These are phyloP conservation scores for Eumaeus atala DNA, from an alignment of 1,140 invertebrate genomes.

Conservation along the genomic window DNA sequence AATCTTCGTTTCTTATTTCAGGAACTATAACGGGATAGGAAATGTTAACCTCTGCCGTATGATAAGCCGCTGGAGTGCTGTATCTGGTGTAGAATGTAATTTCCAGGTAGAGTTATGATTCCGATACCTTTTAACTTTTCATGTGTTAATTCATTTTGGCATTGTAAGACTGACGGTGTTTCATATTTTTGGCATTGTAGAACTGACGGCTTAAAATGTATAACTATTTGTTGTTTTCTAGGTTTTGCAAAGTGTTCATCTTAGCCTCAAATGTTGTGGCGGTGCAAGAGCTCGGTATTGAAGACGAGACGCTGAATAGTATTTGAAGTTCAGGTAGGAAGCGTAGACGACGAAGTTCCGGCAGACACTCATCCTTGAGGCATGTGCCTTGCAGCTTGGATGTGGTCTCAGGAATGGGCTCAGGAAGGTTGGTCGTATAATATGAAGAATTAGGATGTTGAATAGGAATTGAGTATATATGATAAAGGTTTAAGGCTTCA, in stretches of 20 bases:
- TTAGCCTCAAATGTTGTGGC: slow-evolving; percentile 26
- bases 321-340: slow-evolving; percentile 28
- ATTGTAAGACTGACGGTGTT: slow-evolving; percentile 22
- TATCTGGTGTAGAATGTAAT: slow-evolving; percentile 24
- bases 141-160: slow-evolving; percentile 22
- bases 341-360: slow-evolving; percentile 23
- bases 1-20: slow-evolving; percentile 15
- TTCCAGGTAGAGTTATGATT: slow-evolving; percentile 22
- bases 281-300: slow-evolving; percentile 21
- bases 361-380: slow-evolving; percentile 23
- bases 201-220: slow-evolving; percentile 21
- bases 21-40: slow-evolving; percentile 14
- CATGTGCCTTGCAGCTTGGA: slow-evolving; percentile 25
- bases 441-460: slow-evolving; percentile 28
- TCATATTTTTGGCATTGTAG: slow-evolving; percentile 23
- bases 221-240: slow-evolving; percentile 30
- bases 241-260: slow-evolving; percentile 25
- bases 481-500: slow-evolving; percentile 22
- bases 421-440: slow-evolving; percentile 14
- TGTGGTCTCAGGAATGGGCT: slow-evolving; percentile 25
- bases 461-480: slow-evolving; percentile 30
- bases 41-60: slow-evolving; percentile 8
- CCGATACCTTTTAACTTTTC: slow-evolving; percentile 23
- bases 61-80: slow-evolving; percentile 20
- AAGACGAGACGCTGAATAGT: slow-evolving; percentile 15